A percentile compares a stretch with the other conserved stretches of the same genome.
Conservation (phyloP, 2,113 vertebrate species). For the Choloepus hoffmanni region DNA sequence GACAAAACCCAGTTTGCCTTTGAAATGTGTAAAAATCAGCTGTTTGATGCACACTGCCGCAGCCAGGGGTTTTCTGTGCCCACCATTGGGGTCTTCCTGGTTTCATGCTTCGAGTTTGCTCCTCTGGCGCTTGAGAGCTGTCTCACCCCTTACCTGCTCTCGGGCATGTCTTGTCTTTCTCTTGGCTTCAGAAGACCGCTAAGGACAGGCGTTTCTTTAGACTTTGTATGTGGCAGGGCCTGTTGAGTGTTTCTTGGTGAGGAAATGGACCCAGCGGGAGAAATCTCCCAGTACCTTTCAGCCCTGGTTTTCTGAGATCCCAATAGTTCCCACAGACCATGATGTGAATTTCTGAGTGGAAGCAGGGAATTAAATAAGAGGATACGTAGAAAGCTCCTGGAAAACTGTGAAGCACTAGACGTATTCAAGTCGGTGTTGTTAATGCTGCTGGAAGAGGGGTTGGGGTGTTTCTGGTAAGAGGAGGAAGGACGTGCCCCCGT, state of each 20-base stretch:
- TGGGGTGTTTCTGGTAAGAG: not conserved
- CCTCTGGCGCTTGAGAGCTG: not conserved
- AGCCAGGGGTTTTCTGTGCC: accelerated
- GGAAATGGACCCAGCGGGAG: not conserved
- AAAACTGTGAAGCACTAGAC: not conserved
- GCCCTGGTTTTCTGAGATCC: not conserved
- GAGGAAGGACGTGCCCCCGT: not conserved
- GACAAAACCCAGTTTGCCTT: not conserved
- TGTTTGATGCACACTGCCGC: not conserved
- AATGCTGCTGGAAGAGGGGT: accelerated
- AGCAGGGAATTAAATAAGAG: too few species aligned
- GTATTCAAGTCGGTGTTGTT: not conserved
- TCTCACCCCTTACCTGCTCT: not conserved
- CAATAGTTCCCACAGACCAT: accelerated
- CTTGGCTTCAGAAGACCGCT: accelerated
- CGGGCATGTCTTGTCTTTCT: not conserved
- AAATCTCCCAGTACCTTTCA: not conserved
- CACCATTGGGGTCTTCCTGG: not conserved
- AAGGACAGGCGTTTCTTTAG: not conserved
- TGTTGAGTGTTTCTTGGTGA: not conserved
- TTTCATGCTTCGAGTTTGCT: too few species aligned
- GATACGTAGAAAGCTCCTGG: accelerated
- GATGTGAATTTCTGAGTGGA: accelerated
- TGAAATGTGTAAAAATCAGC: not conserved
- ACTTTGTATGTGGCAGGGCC: not conserved